phyloP scores from a whole-genome alignment of 2,888 invertebrate species.

The Limnephilus marmoratus region DNA sequence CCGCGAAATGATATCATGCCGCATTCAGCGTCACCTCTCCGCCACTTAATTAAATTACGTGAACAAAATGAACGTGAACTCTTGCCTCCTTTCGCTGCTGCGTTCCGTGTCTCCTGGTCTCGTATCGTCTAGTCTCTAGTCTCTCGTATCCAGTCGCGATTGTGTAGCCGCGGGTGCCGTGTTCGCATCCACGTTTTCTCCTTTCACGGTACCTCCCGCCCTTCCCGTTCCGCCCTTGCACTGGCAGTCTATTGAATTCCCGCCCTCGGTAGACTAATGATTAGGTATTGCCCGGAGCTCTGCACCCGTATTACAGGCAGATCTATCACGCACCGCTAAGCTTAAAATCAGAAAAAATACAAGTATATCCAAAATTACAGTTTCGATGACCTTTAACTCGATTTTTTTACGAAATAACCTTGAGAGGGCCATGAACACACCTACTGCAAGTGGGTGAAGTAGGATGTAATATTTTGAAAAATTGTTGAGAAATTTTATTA shows the following conservation, averaged over 20 bases:
- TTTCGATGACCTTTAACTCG: too few relatives aligned
- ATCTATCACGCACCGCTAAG: background rate
- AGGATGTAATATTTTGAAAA: background rate
- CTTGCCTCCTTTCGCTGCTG: background rate
- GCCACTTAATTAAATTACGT: background rate
- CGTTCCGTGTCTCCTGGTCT: background rate
- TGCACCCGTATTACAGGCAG: background rate
- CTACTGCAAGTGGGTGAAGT: background rate
- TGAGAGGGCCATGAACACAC: background rate
- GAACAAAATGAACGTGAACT: background rate
- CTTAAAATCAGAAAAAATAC: background rate
- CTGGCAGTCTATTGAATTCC: conserved; percentile 41
- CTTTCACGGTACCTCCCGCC: conserved; percentile 12
- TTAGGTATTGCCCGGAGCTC: conserved; percentile 59
- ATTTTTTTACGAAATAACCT: background rate
- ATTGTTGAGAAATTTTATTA: background rate
- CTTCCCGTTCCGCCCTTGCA: conserved; percentile 16
- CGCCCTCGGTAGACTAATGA: conserved; percentile 60
- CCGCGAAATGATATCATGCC: background rate
- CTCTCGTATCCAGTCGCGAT: background rate
- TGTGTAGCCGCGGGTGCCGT: conserved; percentile 9
- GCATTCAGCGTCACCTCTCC: background rate
- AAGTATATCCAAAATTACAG: background rate
- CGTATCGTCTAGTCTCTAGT: background rate
- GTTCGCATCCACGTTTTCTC: conserved; percentile 26